Evolutionary conservation across 2,113 vertebrate genomes (phyloP).

Genomic region (Pica pica): DNA sequence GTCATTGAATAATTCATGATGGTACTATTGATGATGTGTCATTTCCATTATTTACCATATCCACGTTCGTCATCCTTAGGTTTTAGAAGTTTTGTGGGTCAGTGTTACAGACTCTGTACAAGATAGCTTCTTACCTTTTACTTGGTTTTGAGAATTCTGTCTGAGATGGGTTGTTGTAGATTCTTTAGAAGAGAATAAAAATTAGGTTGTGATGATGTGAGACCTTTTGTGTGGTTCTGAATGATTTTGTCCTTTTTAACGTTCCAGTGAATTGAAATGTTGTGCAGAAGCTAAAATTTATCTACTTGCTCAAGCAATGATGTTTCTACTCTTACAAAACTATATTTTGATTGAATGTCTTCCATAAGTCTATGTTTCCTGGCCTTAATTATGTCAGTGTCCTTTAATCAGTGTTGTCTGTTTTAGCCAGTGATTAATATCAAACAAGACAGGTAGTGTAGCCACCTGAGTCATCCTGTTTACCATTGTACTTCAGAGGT

Average conservation of each 20-base stretch:
- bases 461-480: slow-evolving; percentile 31
- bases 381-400: slow-evolving; percentile 11
- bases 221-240: not conserved
- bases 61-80: not conserved
- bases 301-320: not conserved
- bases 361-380: not conserved
- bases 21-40: not conserved
- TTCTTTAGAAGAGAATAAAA: not conserved
- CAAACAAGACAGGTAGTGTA: not conserved
- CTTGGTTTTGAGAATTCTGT: not conserved
- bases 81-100: not conserved
- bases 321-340: not conserved
- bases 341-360: not conserved
- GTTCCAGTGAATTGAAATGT: not conserved
- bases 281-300: not conserved
- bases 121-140: not conserved
- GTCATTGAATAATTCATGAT: slow-evolving; percentile 10
- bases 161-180: not conserved
- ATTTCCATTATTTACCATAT: not conserved
- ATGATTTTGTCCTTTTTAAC: not conserved
- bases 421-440: slow-evolving; percentile 9
- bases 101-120: not conserved
- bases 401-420: slow-evolving; percentile 34
- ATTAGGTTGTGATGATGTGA: not conserved
- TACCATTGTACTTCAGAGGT: not conserved